Conservation (phyloP, 2,888 invertebrate species). For the Fissipunctia ypsillon region DNA sequence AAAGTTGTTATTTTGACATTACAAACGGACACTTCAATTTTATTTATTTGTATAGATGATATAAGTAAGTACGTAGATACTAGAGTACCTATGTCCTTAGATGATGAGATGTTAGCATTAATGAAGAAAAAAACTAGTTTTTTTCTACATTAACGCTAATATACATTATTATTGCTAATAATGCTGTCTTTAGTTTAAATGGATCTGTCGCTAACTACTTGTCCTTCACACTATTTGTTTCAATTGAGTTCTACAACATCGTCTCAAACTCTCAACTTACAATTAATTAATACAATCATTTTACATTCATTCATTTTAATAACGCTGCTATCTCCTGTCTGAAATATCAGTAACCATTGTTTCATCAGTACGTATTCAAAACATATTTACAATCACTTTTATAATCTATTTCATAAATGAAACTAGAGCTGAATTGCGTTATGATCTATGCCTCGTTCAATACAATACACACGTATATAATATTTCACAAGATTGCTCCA, state of each 20-base stretch:
- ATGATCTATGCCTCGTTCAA: constrained; percentile 58
- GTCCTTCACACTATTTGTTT: constrained; percentile 9
- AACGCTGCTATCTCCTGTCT: constrained; percentile 1
- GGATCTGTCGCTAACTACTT: background rate
- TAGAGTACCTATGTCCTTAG: no score
- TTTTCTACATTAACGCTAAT: no score
- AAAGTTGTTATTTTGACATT: no score
- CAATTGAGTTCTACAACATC: constrained; percentile 1
- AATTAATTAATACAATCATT: constrained; percentile 4
- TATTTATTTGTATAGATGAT: no score
- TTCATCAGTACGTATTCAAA: constrained; percentile 37
- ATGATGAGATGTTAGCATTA: no score
- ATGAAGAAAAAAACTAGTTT: no score
- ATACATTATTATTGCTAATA: no score
- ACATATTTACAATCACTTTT: constrained; percentile 48
- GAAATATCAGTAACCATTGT: constrained; percentile 33
- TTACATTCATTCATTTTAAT: constrained; percentile 28
- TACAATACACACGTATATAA: constrained; percentile 59
- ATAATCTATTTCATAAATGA: constrained; percentile 58
- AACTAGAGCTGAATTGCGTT: constrained; percentile 65
- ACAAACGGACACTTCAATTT: no score
- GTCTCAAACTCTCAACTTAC: constrained; percentile 3
- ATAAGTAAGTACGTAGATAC: no score
- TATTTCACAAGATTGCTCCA: constrained; percentile 63
- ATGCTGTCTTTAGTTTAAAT: background rate